These are phyloP conservation scores for Chaitophorus viminalis DNA, from an alignment of 2,888 invertebrate genomes.

Conservation along the genomic window DNA sequence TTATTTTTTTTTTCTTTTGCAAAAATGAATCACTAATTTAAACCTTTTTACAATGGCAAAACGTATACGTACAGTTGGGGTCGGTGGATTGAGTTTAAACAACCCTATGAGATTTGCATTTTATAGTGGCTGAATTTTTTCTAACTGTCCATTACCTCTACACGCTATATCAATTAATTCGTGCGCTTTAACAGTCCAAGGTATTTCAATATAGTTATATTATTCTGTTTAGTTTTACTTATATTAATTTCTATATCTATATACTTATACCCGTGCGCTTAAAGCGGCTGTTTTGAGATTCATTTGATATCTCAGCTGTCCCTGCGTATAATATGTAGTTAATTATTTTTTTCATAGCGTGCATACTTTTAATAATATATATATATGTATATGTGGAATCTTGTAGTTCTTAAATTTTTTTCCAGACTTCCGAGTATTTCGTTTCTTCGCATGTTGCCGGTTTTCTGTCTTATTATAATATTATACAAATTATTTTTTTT, in stretches of 20 bases:
- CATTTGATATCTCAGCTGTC: not conserved
- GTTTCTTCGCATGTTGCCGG: not conserved
- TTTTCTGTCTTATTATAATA: not conserved
- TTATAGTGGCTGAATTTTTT: too few relatives aligned
- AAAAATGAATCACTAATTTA: too few relatives aligned
- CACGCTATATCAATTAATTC: too few relatives aligned
- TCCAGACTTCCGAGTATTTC: not conserved
- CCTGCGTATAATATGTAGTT: not conserved
- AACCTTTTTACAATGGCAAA: too few relatives aligned
- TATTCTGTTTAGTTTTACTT: too few relatives aligned
- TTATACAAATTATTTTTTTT: not conserved
- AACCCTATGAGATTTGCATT: too few relatives aligned
- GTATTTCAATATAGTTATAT: not conserved
- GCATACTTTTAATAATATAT: not conserved
- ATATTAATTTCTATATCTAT: too few relatives aligned
- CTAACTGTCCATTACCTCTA: too few relatives aligned
- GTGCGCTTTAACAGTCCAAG: too few relatives aligned
- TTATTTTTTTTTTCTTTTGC: too few relatives aligned
- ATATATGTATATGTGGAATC: not conserved
- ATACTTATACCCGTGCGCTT: not conserved
- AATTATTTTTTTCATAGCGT: not conserved
- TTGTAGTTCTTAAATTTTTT: not conserved
- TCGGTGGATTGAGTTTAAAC: too few relatives aligned
- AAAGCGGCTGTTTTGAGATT: not conserved
- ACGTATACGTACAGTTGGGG: too few relatives aligned